Percentiles rank a stretch among this genome's conserved stretches.
Conservation (phyloP, 2,113 vertebrate genomes). For the Cephalopterus ornatus region DNA sequence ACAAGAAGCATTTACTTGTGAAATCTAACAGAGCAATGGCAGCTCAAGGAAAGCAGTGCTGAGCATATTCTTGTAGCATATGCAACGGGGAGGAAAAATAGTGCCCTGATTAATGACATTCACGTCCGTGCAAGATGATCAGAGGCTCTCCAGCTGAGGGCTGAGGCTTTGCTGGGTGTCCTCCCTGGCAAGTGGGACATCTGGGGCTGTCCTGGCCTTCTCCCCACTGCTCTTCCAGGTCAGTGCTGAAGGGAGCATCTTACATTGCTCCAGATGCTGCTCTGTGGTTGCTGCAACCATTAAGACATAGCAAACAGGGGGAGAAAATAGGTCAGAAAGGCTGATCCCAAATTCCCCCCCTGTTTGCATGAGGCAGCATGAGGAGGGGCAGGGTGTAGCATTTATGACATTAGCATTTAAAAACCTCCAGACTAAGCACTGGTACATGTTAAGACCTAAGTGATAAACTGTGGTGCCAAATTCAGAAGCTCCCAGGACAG, state of each 20-base stretch:
- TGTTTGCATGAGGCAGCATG: neutral
- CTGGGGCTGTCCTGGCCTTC: neutral
- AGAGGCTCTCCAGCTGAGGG: neutral
- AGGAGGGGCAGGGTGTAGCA: neutral
- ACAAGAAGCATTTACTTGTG: neutral
- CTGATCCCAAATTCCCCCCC: neutral
- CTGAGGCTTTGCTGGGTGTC: neutral
- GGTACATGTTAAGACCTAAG: neutral
- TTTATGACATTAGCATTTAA: neutral
- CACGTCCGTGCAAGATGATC: neutral
- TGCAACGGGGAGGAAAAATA: neutral
- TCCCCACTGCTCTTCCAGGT: neutral
- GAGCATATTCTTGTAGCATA: neutral
- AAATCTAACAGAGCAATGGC: conserved; percentile 43
- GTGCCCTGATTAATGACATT: fast-evolving
- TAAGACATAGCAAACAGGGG: neutral
- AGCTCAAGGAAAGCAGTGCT: neutral
- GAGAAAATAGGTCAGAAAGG: neutral
- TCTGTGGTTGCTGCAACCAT: neutral
- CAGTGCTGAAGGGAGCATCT: neutral
- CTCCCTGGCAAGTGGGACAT: fast-evolving
- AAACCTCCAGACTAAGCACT: neutral
- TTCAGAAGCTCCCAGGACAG: neutral
- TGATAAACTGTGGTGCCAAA: neutral
- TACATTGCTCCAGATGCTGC: neutral